Percentiles rank a stretch among this genome's conserved stretches.
Conservation (phyloP, 2,113 vertebrate genomes). For the Ammodytes dubius region DNA sequence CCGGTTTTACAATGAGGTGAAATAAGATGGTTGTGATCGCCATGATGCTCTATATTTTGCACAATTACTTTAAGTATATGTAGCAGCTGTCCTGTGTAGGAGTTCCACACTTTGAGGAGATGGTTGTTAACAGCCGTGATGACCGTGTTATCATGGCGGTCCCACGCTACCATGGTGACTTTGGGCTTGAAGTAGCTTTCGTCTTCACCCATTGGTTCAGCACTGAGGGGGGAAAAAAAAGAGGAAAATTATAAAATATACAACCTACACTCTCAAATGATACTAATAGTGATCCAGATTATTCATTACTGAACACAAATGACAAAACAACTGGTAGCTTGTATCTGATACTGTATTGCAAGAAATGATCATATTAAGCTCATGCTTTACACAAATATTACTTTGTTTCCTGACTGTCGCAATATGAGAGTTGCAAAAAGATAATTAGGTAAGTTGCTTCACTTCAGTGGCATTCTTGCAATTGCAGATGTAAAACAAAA, state of each 20-base stretch:
- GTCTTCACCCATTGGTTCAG: constrained; percentile 84
- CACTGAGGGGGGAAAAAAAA: constrained; percentile 48
- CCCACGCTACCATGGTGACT: constrained; percentile 99
- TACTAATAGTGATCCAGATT: neutral
- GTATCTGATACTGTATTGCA: neutral
- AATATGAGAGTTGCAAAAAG: neutral
- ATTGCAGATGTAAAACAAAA: neutral
- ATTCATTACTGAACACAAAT: neutral
- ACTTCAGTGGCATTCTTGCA: neutral
- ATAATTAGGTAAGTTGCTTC: neutral
- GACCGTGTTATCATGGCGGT: constrained; percentile 93
- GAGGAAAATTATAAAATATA: neutral
- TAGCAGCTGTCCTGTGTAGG: constrained; percentile 93
- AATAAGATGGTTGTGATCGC: neutral
- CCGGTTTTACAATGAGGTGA: neutral
- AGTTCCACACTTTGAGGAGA: constrained; percentile 98
- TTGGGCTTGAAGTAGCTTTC: constrained; percentile 95
- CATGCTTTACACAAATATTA: neutral
- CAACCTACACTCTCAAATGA: neutral
- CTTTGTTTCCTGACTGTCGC: neutral
- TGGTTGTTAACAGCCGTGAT: constrained; percentile 97
- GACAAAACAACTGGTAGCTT: neutral
- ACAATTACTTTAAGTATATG: constrained; percentile 91
- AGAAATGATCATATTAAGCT: neutral
- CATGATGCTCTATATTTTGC: neutral